Evolutionary conservation across 2,888 invertebrate species (phyloP).

Genomic region (Aphidoletes aphidimyza): DNA sequence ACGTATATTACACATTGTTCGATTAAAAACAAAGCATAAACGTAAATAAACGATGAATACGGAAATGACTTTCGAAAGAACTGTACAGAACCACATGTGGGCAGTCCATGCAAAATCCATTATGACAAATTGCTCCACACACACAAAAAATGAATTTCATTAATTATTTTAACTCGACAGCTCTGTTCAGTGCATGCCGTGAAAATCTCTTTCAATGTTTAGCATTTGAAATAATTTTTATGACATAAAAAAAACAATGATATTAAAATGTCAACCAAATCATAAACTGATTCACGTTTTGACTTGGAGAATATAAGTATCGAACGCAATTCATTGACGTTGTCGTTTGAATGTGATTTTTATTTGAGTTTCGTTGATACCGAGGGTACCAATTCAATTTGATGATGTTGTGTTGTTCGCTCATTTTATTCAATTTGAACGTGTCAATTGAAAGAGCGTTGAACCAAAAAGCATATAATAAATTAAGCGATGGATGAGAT

Average conservation of each 20-base stretch:
- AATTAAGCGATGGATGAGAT: slow-evolving; percentile 4
- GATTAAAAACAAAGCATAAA: neutral
- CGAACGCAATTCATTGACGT: neutral
- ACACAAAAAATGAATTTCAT: too few relatives aligned
- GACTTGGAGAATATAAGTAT: neutral
- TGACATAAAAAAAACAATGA: neutral
- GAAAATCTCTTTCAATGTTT: neutral
- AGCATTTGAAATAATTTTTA: neutral
- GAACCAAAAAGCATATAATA: slow-evolving; percentile 8
- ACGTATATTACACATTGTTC: neutral
- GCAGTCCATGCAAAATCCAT: too few relatives aligned
- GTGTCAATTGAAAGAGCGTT: slow-evolving; percentile 32
- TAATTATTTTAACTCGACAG: too few relatives aligned
- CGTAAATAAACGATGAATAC: too few relatives aligned
- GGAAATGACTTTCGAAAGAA: neutral
- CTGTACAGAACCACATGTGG: neutral
- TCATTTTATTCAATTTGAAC: slow-evolving; percentile 26
- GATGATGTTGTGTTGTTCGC: neutral
- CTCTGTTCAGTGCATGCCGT: too few relatives aligned
- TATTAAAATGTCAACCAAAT: too few relatives aligned
- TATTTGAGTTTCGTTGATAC: neutral
- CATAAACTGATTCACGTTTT: neutral
- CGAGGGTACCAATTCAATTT: neutral
- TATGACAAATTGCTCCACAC: too few relatives aligned
- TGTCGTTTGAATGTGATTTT: neutral